Evolutionary conservation across 2,888 invertebrate species (phyloP).

Genomic region (Cataglyphis rosenhaueri): DNA sequence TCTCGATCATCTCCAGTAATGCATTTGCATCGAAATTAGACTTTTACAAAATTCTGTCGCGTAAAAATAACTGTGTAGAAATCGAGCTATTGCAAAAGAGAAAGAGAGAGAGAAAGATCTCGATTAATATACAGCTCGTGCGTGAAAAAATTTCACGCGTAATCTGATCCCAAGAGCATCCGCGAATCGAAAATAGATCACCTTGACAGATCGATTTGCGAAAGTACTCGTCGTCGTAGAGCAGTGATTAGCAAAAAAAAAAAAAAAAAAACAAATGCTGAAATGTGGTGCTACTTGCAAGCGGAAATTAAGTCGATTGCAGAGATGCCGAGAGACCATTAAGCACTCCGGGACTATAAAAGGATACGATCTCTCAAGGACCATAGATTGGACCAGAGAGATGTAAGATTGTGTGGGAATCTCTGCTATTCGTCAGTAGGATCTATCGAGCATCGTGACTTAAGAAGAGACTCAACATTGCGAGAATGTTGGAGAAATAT

Average conservation of each 20-base stretch:
- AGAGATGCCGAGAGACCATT: not conserved
- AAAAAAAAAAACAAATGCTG: conserved; percentile 24
- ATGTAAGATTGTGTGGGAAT: conserved; percentile 19
- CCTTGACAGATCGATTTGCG: conserved; percentile 29
- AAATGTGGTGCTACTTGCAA: conserved; percentile 19
- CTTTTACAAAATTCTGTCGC: not conserved
- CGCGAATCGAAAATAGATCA: conserved; percentile 5
- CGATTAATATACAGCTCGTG: not conserved
- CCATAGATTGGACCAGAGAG: not conserved
- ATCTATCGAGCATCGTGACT: conserved; percentile 1
- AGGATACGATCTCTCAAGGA: conserved; percentile 14
- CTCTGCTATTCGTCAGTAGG: not conserved
- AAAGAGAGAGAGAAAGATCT: not conserved
- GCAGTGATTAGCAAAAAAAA: not conserved
- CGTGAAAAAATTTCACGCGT: conserved; percentile 14
- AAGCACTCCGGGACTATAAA: conserved; percentile 7
- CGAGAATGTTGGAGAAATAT: conserved; percentile 1
- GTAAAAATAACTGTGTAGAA: conserved; percentile 10
- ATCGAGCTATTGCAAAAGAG: not conserved
- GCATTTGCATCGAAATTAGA: not conserved
- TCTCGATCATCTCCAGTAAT: not conserved
- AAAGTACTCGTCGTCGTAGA: not conserved
- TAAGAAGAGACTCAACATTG: not conserved
- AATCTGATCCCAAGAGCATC: conserved; percentile 26
- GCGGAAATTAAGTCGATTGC: conserved; percentile 18